phyloP scores from a whole-genome alignment of 2,888 invertebrate species.

The Xestia sexstrigata region DNA sequence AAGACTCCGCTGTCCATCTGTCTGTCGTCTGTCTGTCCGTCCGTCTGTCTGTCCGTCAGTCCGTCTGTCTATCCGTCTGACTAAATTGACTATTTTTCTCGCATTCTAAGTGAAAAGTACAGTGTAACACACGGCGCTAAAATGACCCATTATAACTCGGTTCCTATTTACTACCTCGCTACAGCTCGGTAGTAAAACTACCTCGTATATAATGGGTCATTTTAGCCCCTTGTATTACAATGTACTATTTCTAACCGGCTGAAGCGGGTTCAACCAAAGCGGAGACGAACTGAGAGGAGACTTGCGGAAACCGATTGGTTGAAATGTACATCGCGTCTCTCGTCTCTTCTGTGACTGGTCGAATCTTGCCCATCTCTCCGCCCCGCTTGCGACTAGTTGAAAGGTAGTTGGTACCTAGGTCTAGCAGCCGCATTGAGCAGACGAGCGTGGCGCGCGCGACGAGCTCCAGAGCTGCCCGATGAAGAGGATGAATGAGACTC shows the following conservation, averaged over 20 bases:
- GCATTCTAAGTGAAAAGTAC: no score
- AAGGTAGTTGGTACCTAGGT: constrained; percentile 75
- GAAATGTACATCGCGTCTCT: background rate
- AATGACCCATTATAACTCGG: no score
- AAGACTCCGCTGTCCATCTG: no score
- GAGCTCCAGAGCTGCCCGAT: constrained; percentile 86
- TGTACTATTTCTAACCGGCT: background rate
- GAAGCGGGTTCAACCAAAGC: background rate
- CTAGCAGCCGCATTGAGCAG: constrained; percentile 86
- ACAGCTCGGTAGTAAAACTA: no score
- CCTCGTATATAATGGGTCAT: no score
- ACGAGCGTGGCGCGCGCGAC: constrained; percentile 85
- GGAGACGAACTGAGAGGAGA: background rate
- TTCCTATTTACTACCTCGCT: no score
- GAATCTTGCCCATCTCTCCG: background rate
- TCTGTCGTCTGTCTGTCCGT: no score
- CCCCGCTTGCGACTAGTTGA: background rate
- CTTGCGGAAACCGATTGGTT: background rate
- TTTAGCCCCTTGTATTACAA: no score
- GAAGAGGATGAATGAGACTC: constrained; percentile 88
- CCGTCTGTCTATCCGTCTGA: no score
- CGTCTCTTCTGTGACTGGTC: background rate
- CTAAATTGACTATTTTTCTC: no score
- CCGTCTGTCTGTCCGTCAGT: no score
- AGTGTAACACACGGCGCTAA: no score